A percentile compares a stretch with the other conserved stretches of the same genome.
Conservation (phyloP, 1,140 invertebrate species). For the Cyclargus thomasi region DNA sequence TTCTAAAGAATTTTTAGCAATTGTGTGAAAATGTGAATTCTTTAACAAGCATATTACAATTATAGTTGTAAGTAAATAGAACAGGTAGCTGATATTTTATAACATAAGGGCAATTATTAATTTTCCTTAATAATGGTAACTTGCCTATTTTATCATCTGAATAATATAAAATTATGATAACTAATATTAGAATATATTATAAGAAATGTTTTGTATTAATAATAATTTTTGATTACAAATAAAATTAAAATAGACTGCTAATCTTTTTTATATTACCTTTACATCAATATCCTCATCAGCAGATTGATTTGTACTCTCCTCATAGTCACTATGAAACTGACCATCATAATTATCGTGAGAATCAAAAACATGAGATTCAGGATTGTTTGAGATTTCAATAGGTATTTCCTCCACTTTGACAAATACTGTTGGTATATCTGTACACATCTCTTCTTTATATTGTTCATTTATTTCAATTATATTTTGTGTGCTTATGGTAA, state of each 20-base stretch:
- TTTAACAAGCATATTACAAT: too few relatives aligned
- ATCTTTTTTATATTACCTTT: background rate
- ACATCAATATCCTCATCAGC: background rate
- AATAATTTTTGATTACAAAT: too few relatives aligned
- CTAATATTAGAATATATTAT: too few relatives aligned
- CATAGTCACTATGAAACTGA: background rate
- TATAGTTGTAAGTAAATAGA: too few relatives aligned
- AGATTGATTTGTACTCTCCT: background rate
- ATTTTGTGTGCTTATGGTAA: background rate
- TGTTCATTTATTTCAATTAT: background rate
- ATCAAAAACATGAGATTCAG: background rate
- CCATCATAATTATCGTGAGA: background rate
- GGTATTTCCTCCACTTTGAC: constrained; percentile 13
- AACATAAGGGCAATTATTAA: too few relatives aligned
- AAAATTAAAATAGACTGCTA: too few relatives aligned
- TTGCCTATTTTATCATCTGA: too few relatives aligned
- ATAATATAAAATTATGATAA: too few relatives aligned
- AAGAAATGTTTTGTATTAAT: too few relatives aligned
- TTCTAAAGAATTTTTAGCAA: background rate
- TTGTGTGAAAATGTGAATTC: too few relatives aligned
- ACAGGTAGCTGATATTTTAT: too few relatives aligned
- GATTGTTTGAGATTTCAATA: background rate
- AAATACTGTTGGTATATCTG: constrained; percentile 3
- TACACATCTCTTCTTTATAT: constrained; percentile 4
- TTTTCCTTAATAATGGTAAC: too few relatives aligned